Percentiles rank a stretch among this genome's conserved stretches.
phyloP scores from a whole-genome alignment of 2,888 invertebrate species.

The Cabera pusaria region DNA sequence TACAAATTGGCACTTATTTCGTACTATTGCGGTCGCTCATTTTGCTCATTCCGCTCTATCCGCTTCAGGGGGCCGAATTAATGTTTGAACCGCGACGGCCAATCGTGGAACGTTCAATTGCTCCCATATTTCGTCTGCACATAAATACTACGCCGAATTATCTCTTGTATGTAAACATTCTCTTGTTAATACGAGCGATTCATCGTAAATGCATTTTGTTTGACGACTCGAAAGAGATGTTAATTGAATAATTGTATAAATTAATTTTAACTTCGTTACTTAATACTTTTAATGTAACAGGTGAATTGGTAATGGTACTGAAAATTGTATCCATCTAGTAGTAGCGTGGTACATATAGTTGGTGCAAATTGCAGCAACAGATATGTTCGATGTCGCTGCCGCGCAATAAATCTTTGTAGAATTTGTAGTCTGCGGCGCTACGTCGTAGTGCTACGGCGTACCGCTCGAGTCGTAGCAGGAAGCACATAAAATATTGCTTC shows the following conservation, averaged over 20 bases:
- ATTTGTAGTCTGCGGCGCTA: slow-evolving; percentile 22
- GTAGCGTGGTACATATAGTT: no score
- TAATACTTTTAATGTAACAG: no score
- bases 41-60: slow-evolving; percentile 12
- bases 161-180: slow-evolving; percentile 7
- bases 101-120: slow-evolving; percentile 8
- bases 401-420: slow-evolving; percentile 21
- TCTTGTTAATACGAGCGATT: no score
- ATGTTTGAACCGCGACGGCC: slow-evolving; percentile 13
- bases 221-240: no score
- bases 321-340: no score
- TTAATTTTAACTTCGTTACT: no score
- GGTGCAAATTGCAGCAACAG: no score
- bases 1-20: slow-evolving; percentile 21
- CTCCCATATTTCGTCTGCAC: slow-evolving; percentile 4
- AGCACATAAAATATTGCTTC: slow-evolving; percentile 22
- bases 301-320: no score
- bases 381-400: slow-evolving; percentile 11
- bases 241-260: no score
- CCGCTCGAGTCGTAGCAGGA: slow-evolving; percentile 18
- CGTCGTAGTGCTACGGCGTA: slow-evolving; percentile 18
- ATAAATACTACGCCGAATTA: slow-evolving; percentile 1
- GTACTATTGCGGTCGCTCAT: slow-evolving; percentile 19
- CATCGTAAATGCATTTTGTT: no score
- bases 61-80: slow-evolving; percentile 10